These are phyloP conservation scores for Pseudopipra pipra DNA, from an alignment of 2,113 vertebrate genomes.

Conservation along the genomic window DNA sequence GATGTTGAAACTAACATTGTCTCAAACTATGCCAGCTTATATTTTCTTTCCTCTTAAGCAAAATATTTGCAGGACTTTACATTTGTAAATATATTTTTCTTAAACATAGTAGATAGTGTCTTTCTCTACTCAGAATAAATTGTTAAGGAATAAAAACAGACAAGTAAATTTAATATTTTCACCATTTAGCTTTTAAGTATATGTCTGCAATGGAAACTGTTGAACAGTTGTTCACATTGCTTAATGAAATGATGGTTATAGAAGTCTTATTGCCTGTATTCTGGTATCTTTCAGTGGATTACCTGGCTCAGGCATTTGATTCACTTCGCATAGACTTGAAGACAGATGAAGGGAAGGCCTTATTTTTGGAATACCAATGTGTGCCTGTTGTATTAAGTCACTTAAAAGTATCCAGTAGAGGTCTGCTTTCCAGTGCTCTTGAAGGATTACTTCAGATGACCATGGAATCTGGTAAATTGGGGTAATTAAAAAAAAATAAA, in stretches of 20 bases:
- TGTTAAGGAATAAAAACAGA: neutral
- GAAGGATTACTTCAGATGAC: constrained; percentile 87
- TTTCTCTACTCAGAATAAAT: neutral
- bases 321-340: constrained; percentile 78
- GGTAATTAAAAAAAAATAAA: neutral
- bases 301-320: constrained; percentile 82
- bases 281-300: constrained; percentile 78
- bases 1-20: neutral
- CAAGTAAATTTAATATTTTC: neutral
- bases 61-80: neutral
- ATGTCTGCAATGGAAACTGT: neutral
- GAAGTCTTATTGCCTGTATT: neutral
- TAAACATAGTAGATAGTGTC: neutral
- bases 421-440: constrained; percentile 76
- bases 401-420: constrained; percentile 73
- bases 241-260: neutral
- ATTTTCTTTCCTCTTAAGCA: neutral
- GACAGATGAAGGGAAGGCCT: constrained; percentile 79
- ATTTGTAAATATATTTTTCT: neutral
- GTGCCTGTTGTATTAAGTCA: constrained; percentile 76
- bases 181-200: neutral
- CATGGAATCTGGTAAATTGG: constrained; percentile 79
- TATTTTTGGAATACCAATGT: constrained; percentile 84
- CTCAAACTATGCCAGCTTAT: neutral
- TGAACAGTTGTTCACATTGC: neutral